phyloP scores from a whole-genome alignment of 2,888 invertebrate genomes.

The Latrodectus hesperus region DNA sequence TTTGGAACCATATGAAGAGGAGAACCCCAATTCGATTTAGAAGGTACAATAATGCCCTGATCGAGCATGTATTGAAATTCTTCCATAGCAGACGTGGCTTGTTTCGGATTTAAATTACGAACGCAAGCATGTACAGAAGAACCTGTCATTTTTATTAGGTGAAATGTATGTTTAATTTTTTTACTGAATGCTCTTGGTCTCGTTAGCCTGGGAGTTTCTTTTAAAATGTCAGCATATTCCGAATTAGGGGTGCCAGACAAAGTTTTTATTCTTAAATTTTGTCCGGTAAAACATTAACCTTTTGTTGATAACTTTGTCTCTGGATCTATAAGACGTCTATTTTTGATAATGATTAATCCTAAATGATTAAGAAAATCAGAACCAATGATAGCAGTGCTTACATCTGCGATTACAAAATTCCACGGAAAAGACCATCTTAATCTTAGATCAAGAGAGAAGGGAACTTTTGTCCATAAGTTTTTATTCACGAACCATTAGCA shows the following conservation, averaged over 20 bases:
- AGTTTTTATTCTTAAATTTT: not conserved
- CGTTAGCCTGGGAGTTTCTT: not conserved
- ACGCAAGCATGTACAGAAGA: not conserved
- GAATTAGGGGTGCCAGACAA: not conserved
- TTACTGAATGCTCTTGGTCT: not conserved
- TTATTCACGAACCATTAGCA: too few relatives aligned
- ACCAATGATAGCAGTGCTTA: not conserved
- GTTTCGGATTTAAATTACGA: not conserved
- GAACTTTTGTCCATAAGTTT: too few relatives aligned
- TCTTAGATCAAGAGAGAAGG: not conserved
- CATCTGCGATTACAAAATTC: not conserved
- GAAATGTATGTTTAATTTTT: not conserved
- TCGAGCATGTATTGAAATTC: not conserved
- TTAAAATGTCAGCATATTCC: not conserved
- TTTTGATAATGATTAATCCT: not conserved
- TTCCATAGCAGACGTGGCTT: not conserved
- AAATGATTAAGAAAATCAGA: slow-evolving; percentile 4
- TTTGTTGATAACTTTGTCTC: not conserved
- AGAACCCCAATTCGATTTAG: not conserved
- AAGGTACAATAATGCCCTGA: not conserved
- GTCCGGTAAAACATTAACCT: not conserved
- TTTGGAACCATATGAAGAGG: not conserved
- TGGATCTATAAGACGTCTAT: not conserved
- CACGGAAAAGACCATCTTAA: not conserved
- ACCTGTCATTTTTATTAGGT: not conserved